Evolutionary conservation across 2,888 invertebrate species (phyloP).

Genomic region (Crocallis elinguaria): DNA sequence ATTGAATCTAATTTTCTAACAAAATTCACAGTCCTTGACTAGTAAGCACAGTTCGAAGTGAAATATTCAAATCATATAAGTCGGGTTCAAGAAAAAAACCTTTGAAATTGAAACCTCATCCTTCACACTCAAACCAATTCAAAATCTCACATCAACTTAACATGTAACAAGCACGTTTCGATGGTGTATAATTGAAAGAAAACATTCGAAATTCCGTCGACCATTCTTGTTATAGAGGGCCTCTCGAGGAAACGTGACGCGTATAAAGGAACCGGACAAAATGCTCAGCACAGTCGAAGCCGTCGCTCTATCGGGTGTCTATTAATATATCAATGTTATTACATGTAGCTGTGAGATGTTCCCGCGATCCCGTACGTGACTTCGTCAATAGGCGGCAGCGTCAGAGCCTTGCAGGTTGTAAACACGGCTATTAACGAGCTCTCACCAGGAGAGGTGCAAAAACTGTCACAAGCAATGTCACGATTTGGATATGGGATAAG

Average conservation of each 20-base stretch:
- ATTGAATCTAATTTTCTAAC: too few species aligned
- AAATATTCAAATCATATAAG: too few species aligned
- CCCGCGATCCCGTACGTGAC: constrained; percentile 72
- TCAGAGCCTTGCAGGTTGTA: constrained; percentile 77
- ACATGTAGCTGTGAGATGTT: constrained; percentile 61
- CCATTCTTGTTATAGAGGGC: constrained; percentile 63
- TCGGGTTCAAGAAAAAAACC: background rate
- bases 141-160: constrained; percentile 45
- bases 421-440: constrained; percentile 74
- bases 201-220: constrained; percentile 68
- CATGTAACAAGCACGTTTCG: constrained; percentile 55
- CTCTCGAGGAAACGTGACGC: constrained; percentile 80
- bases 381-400: constrained; percentile 66
- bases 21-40: too few species aligned
- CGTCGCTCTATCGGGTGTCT: constrained; percentile 50
- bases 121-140: constrained; percentile 38
- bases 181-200: constrained; percentile 68
- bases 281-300: constrained; percentile 51
- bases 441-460: constrained; percentile 64
- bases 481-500: constrained; percentile 35
- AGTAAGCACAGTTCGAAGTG: too few species aligned
- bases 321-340: constrained; percentile 66
- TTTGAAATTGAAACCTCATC: constrained; percentile 13
- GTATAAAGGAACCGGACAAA: constrained; percentile 61
- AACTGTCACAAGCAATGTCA: constrained; percentile 62